phyloP scores from a whole-genome alignment of 2,113 vertebrate species.

The Sterna hirundo region DNA sequence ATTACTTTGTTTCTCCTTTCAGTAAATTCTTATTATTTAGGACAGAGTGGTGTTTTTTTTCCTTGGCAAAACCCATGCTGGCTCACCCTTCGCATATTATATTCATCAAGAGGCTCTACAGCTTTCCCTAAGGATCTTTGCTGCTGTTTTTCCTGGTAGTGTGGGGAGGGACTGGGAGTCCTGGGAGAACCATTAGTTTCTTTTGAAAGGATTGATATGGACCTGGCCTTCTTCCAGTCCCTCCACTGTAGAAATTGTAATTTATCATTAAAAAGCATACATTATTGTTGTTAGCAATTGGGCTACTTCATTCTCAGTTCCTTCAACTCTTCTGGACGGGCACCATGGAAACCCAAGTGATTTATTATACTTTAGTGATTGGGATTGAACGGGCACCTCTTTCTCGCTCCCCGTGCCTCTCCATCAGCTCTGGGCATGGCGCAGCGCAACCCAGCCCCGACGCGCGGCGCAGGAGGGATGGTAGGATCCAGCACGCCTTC shows the following conservation, averaged over 20 bases:
- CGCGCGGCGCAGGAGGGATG: neutral
- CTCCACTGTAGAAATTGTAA: neutral
- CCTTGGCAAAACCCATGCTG: neutral
- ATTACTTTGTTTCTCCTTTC: conserved; percentile 19
- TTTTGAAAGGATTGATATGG: conserved; percentile 38
- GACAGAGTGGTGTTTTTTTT: neutral
- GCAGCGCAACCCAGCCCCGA: neutral
- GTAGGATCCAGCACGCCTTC: neutral
- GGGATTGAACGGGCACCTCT: neutral
- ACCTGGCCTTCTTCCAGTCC: conserved; percentile 39
- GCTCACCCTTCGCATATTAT: neutral
- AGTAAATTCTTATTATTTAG: conserved; percentile 37
- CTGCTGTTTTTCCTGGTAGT: conserved; percentile 45
- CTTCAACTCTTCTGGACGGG: conserved; percentile 8
- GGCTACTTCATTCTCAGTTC: neutral
- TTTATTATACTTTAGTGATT: neutral
- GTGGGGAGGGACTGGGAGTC: neutral
- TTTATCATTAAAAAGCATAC: conserved; percentile 21
- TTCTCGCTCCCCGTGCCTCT: neutral
- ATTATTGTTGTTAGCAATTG: conserved; percentile 31
- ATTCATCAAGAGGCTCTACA: neutral
- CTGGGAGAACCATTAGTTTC: conserved; percentile 35
- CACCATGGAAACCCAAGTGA: conserved; percentile 25
- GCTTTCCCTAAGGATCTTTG: conserved; percentile 10
- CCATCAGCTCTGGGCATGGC: neutral